phyloP scores from a whole-genome alignment of 2,113 vertebrate species.

The Platycercus adscitus region DNA sequence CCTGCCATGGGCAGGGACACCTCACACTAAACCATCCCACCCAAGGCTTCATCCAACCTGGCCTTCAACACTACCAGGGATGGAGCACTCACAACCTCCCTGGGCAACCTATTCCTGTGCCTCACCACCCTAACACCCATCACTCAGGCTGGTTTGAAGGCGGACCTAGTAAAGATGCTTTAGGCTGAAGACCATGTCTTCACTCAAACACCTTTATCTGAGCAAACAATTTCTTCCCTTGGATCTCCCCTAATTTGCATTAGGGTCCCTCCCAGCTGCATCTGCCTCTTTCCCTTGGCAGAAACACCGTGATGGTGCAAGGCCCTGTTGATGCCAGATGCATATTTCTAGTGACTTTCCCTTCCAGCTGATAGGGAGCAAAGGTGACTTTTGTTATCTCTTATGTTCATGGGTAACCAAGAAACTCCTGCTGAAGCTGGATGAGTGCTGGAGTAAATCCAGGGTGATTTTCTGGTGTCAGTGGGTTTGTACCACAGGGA shows the following conservation, averaged over 20 bases:
- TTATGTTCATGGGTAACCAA: background rate
- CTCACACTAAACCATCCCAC: too few relatives aligned
- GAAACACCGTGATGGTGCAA: background rate
- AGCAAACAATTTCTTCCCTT: background rate
- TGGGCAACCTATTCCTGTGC: too few relatives aligned
- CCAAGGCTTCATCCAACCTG: too few relatives aligned
- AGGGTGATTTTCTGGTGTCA: background rate
- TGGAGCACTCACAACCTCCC: too few relatives aligned
- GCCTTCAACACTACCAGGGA: too few relatives aligned
- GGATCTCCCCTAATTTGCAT: background rate
- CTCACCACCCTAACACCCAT: background rate
- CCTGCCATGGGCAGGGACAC: background rate
- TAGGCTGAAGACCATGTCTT: background rate
- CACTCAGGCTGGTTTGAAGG: background rate
- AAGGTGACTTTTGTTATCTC: background rate
- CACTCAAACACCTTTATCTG: background rate
- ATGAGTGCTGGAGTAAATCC: background rate
- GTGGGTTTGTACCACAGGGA: background rate
- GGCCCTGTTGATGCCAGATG: background rate
- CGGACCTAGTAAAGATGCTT: background rate
- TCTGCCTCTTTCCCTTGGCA: background rate
- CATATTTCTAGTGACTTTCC: background rate
- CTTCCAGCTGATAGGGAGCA: background rate
- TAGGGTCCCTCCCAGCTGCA: background rate
- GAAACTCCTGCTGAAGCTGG: background rate